Conservation (phyloP, 2,113 vertebrate species). For the Clarias magur region DNA sequence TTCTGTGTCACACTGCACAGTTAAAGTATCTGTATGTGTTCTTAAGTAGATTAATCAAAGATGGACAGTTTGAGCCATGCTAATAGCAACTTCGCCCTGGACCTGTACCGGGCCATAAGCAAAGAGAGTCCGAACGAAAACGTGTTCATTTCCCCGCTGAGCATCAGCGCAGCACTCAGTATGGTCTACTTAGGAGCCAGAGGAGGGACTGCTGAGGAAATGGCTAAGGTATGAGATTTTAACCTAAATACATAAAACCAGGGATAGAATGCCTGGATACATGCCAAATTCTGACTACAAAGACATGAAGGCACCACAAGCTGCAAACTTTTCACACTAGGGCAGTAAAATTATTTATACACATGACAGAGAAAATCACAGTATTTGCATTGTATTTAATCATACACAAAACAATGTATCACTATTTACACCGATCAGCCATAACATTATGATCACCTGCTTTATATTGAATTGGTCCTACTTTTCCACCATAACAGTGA, state of each 20-base stretch:
- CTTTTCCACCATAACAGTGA: too few relatives aligned
- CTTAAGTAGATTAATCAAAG: background rate
- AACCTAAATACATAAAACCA: background rate
- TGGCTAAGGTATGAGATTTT: conserved; percentile 76
- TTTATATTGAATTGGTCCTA: too few relatives aligned
- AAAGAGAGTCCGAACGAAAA: conserved; percentile 60
- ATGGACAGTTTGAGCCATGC: conserved; percentile 79
- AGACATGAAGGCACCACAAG: too few relatives aligned
- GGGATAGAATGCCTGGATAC: background rate
- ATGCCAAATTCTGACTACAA: too few relatives aligned
- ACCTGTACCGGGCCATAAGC: conserved; percentile 74
- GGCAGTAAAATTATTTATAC: too few relatives aligned
- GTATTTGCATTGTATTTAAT: too few relatives aligned
- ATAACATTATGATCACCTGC: too few relatives aligned
- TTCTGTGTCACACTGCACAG: background rate
- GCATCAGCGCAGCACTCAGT: conserved; percentile 82
- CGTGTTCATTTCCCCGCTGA: conserved; percentile 83
- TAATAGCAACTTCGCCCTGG: conserved; percentile 79
- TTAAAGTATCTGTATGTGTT: background rate
- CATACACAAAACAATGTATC: too few relatives aligned
- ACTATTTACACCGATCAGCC: too few relatives aligned
- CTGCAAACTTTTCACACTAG: too few relatives aligned
- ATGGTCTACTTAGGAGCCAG: conserved; percentile 84
- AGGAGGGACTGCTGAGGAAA: conserved; percentile 79
- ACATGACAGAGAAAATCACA: too few relatives aligned